Base-by-base conservation (phyloP, 1,140 invertebrate genomes). In the Drosophila subobscura region DNA sequence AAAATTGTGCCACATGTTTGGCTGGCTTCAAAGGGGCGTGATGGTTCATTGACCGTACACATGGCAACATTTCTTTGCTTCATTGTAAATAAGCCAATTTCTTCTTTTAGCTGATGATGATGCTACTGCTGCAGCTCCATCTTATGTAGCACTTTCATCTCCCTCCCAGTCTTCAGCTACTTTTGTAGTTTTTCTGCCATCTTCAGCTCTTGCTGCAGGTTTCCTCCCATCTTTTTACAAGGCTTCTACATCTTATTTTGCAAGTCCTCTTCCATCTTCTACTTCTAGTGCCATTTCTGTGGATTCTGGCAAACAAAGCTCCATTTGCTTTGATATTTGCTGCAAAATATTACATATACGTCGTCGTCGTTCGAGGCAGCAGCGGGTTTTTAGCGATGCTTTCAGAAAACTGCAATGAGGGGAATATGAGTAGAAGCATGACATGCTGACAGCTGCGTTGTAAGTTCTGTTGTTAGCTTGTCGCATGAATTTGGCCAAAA, bases 21-120 rank as follows among this genome's bases (percentile, higher is more conserved):
- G n/a, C 27, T 20, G 29, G 46, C 44, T 54, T 37, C 20, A 52
- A 40, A 22, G 41, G 23, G 52, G 40, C 14, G 40, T 40, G 66
- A 10, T 41, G 49, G 81, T 50, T 63, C 80, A 68, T 66, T 80
- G 80, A 80, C 77, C 80, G 33, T 52, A 44, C 33, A 57, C 58
- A 75, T 84, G 65, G 47, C 57, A 65, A 58, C 53, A 58, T 54
- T 37, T 37, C 33, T 4, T 12, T 0, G 33, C 8, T 37, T 10
- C 67, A 85, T 60, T 80, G 86, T 77, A 86, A 85, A 80, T 57
- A 74, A 74, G 73, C 59, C 72, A 86, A 86, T 77, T 63, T 63
- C 50, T 63, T 33, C 22, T 45, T 56, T 59, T 50, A 59, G 59
- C 46, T 50, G 59, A 33, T 50, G 45, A 29, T 56, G 64, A 41